Base-by-base conservation (phyloP, 2,888 invertebrate species). In the Drosophila phalerata region DNA sequence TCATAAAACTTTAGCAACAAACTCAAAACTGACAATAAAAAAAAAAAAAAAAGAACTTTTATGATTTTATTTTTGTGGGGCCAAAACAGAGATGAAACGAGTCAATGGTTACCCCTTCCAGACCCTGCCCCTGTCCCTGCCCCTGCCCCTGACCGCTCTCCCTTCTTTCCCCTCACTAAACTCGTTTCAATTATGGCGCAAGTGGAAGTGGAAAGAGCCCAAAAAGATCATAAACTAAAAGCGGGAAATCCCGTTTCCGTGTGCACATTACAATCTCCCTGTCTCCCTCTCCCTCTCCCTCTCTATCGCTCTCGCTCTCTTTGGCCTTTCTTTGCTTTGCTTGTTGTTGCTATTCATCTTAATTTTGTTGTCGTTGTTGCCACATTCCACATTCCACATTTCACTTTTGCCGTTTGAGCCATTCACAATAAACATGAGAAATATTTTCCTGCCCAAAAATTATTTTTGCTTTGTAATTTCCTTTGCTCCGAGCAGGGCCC, bases 121-220 rank as follows among this genome's bases (percentile, higher is more conserved):
- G 5, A 25, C 25, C 25, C 25, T 5, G 6, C 28, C 10, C 5
- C 15, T 15, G n/a, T n/a, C 30, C 10, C 22, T 19, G 19, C 9
- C 3, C 11, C 56, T 3, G 5, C 15, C 11, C 3, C 22, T 13
- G n/a, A 5, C 37, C 15, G 8, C 40, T 22, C 3, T 11, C n/a
- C 32, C 3, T 11, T 11, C 32, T 19, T 9, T 13, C 3, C 11
- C 10, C 38, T 19, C 22, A 53, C 40, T 62, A 63, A 72, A 68
- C 77, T 69, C 69, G 66, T 77, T 80, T 83, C 61, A 80, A 77
- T 78, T 78, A 80, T 69, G 73, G 61, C 28, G 13, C 52, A 45
- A 51, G 42, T 48, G 42, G 48, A 30, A 34, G 45, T 19, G 38
- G 42, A 47, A 55, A 60, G 43, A 51, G 55, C 40, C 52, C 73